Evolutionary conservation across 2,888 invertebrate genomes (phyloP), one percentile per base, ranked within the genome.

Genomic region (Macaria liturata): DNA sequence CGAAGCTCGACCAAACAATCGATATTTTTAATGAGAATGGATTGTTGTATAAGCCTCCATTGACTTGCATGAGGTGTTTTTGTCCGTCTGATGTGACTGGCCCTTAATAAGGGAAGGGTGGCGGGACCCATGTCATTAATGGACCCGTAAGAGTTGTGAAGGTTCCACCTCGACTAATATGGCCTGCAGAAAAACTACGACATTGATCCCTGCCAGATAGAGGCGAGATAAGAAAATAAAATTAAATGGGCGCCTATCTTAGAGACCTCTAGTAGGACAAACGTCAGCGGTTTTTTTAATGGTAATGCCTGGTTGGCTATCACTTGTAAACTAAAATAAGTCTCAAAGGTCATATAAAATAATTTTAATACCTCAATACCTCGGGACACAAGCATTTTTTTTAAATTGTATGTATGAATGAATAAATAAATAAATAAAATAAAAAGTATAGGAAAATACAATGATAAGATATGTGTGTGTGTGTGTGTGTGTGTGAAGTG

Each of bases 31-130:
- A 69, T 70, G 68, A 59, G 67, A 64, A 67, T 66, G 55, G 54
- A 57, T 57, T 60, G 46, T 49, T 57, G 61, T 66, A 62, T 65
- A 61, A 64, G 71, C 66, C 65, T 65, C 67, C 65, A 82, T 82
- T 83, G 81, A 82, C 76, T 82, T 81, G 71, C 77, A 81, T 80
- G 80, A 81, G 71, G 59, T 53, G 59, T 80, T 80, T 71, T 70
- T 73, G 64, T 57, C 47, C 58, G 67, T 56, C 64, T 44, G 40
- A 61, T 55, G 64, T 68, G 67, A 66, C 62, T 56, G 61, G 59
- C 55, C 67, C 78, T 77, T 75, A 78, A 76, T 80, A 82, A 76
- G 80, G 78, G 60, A 66, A 64, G 65, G 66, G 68, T 73, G 72
- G 65, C 62, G 66, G 58, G 67, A 70, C 66, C 64, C 64, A 67